Evolutionary conservation across 2,797 vertebrate species (phyloP), one percentile per base, ranked within the genome.

Genomic region (Sardinella longiceps): DNA sequence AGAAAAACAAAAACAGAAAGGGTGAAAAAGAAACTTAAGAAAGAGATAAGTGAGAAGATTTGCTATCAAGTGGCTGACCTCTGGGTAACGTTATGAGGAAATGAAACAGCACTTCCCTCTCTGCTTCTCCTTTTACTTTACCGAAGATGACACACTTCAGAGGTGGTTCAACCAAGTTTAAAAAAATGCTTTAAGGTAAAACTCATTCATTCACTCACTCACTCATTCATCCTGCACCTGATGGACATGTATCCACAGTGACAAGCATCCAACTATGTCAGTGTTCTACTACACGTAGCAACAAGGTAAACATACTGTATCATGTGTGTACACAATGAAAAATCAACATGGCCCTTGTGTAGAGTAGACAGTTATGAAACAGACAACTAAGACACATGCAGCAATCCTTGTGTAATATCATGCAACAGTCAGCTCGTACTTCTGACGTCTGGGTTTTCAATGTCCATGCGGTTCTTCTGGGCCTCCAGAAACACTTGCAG

Each of bases 401-500:
- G 33, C 37, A 37, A 33, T 15, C 70, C 70, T 43, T 77, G 43
- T 23, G 15, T 43, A 39, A 77, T 23, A 2, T 20, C 20, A 39
- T 7, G 20, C 33, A 77, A 77, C 37, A 39, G 5, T 77, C 2
- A 5, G 33, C 81, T 89, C 96, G 96, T 93, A 99, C 97, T 96
- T 50, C 92, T 94, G 33, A 97, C 89, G 18, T 96, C 94, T 23
- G 95, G 93, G 39, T 93, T 97, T 89, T 98, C 97, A 58, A 94
- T 10, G 81, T 97, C 95, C 89, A 96, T 91, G 0, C 96, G 90
- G 84, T 93, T 95, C 91, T 95, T 97, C 90, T 98, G 97, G 82
- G 97, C 95, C 60, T 98, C 95, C 86, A 98, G 91, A 90, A 98
- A 98, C 28, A 97, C 94, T 83, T 87, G 91, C 6, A 95, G 89